Evolutionary conservation across 2,113 vertebrate genomes (phyloP).

Genomic region (Rostratula benghalensis): DNA sequence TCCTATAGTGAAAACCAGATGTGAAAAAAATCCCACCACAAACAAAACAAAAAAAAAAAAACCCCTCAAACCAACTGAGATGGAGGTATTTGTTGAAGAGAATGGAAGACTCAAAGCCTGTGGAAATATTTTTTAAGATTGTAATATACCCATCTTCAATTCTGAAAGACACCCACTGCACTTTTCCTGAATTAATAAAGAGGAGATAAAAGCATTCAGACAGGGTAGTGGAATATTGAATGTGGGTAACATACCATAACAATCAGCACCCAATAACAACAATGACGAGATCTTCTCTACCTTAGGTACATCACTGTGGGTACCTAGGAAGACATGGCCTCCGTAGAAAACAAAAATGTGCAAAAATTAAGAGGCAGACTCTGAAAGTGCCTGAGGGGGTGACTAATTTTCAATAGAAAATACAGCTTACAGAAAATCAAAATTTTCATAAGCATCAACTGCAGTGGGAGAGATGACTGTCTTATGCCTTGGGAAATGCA

Average conservation of each 20-base stretch:
- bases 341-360: neutral
- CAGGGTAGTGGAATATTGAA: neutral
- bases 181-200: neutral
- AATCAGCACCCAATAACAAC: neutral
- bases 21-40: neutral
- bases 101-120: neutral
- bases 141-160: neutral
- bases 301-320: rapidly evolving
- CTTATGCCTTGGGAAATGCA: neutral
- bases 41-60: neutral
- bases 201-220: neutral
- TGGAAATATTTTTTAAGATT: neutral
- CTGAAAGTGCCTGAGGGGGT: neutral
- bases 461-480: neutral
- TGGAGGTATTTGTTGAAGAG: neutral
- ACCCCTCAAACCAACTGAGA: neutral
- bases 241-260: neutral
- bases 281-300: neutral
- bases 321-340: neutral
- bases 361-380: neutral
- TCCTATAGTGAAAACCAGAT: neutral
- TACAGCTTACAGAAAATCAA: neutral
- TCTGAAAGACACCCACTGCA: neutral
- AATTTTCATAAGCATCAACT: neutral
- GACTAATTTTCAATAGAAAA: neutral